phyloP scores from a whole-genome alignment of 2,888 invertebrate genomes.

The Tiliacea aurago region DNA sequence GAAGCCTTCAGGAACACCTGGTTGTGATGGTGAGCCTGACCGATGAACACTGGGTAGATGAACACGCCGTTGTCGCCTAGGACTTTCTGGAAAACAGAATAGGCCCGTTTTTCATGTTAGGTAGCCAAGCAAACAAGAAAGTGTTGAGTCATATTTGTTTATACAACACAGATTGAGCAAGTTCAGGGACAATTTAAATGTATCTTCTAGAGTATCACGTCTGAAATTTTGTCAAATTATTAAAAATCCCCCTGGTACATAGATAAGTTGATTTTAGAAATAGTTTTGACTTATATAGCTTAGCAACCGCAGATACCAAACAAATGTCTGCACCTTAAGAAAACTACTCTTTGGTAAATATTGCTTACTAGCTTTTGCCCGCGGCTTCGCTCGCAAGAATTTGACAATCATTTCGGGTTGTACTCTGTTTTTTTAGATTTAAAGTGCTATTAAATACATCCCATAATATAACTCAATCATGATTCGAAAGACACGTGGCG shows the following conservation, averaged over 20 bases:
- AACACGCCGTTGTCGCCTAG: constrained; percentile 93
- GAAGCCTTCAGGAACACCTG: constrained; percentile 90
- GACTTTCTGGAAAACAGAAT: constrained; percentile 71
- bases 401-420: too few relatives aligned
- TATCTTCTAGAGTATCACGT: neutral
- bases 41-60: constrained; percentile 93
- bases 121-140: neutral
- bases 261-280: neutral
- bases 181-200: neutral
- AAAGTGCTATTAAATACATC: too few relatives aligned
- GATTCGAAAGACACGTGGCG: too few relatives aligned
- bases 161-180: neutral
- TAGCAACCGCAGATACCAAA: neutral
- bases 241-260: neutral
- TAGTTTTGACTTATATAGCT: neutral
- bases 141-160: neutral
- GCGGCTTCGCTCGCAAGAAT: too few relatives aligned
- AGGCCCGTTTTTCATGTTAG: neutral
- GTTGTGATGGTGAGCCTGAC: constrained; percentile 92
- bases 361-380: too few relatives aligned
- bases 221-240: neutral
- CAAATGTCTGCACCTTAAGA: neutral
- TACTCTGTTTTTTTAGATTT: too few relatives aligned
- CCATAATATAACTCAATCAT: too few relatives aligned
- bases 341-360: neutral